These are phyloP conservation scores for Lophochroa leadbeateri DNA, from an alignment of 2,113 vertebrate genomes.

Conservation along the genomic window DNA sequence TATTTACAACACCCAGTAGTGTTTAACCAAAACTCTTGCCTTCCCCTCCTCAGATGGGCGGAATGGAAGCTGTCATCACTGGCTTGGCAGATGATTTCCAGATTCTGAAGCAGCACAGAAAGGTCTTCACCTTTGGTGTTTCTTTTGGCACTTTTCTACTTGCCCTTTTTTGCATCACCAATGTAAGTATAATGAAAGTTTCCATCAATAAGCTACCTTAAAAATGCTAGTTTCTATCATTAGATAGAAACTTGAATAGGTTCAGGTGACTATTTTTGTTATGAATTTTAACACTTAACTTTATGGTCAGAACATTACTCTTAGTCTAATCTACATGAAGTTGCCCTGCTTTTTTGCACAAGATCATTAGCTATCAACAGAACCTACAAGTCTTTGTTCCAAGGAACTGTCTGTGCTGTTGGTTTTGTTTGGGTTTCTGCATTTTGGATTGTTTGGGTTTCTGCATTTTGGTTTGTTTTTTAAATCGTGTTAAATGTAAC, in stretches of 20 bases:
- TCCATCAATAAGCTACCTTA: background rate
- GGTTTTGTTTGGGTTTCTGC: background rate
- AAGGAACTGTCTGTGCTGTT: background rate
- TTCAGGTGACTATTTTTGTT: background rate
- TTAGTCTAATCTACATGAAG: background rate
- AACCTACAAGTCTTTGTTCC: background rate
- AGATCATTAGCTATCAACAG: background rate
- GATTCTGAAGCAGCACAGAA: slow-evolving; percentile 91
- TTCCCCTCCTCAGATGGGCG: slow-evolving; percentile 87
- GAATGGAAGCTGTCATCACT: slow-evolving; percentile 98
- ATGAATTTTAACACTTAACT: background rate
- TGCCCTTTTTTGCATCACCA: slow-evolving; percentile 91
- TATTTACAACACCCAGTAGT: fast-evolving
- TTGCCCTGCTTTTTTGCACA: background rate
- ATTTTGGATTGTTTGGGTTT: too few relatives aligned
- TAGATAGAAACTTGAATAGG: background rate
- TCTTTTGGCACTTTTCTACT: slow-evolving; percentile 89
- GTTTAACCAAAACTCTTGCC: background rate
- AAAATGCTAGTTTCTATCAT: background rate
- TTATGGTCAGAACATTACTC: background rate
- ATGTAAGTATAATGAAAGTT: slow-evolving; percentile 80
- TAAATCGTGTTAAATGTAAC: background rate
- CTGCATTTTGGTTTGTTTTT: background rate
- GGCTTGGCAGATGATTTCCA: slow-evolving; percentile 95
- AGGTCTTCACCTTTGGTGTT: slow-evolving; percentile 90